Percentiles rank a stretch among this genome's conserved stretches.
Conservation (phyloP, 2,797 vertebrate genomes). For the Thunnus albacares region DNA sequence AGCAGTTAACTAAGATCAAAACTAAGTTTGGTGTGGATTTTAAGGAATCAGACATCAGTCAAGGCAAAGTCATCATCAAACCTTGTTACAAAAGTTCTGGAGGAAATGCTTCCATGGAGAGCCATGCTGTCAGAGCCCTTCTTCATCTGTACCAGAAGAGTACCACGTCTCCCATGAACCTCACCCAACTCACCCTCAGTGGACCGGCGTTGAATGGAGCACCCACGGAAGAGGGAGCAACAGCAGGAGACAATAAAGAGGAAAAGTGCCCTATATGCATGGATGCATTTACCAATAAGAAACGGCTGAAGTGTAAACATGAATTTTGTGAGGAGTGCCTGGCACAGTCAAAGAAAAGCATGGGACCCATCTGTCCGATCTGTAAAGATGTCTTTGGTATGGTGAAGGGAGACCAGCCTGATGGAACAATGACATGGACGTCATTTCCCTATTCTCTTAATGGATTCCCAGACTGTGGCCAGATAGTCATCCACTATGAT, state of each 20-base stretch:
- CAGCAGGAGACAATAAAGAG: neutral
- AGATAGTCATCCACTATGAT: constrained; percentile 57
- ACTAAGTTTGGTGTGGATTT: constrained; percentile 72
- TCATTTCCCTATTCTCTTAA: accelerated
- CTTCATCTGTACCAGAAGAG: constrained; percentile 77
- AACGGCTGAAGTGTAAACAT: constrained; percentile 74
- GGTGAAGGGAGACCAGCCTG: constrained; percentile 78
- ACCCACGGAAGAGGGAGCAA: neutral
- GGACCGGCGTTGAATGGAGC: neutral
- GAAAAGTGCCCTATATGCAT: constrained; percentile 76
- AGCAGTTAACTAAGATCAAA: constrained; percentile 51
- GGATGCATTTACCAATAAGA: constrained; percentile 57
- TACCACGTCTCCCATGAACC: neutral
- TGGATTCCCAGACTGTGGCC: constrained; percentile 27
- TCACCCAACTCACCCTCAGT: neutral
- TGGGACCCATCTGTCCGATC: constrained; percentile 78
- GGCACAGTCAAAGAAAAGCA: accelerated
- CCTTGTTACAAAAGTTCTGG: neutral
- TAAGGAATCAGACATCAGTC: accelerated
- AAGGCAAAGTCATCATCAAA: constrained; percentile 52
- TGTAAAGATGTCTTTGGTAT: constrained; percentile 81
- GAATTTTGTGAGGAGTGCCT: constrained; percentile 80
- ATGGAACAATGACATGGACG: neutral
- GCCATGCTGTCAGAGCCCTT: constrained; percentile 77
- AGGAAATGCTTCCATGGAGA: constrained; percentile 58